Base-by-base conservation (phyloP, 2,113 vertebrate species). In the Phrynosoma blainvillii region DNA sequence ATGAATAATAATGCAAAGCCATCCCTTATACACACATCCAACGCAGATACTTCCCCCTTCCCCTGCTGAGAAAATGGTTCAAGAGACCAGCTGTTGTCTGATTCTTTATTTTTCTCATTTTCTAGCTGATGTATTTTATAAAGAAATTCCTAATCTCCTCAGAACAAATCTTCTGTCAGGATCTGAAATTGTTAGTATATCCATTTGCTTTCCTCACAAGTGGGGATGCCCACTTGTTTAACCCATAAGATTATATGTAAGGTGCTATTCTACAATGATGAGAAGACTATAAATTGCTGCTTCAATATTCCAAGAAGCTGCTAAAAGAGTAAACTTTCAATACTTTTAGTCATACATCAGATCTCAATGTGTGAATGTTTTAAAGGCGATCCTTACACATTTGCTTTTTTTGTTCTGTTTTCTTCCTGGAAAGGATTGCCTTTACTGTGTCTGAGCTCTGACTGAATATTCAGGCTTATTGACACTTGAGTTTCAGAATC, bases 311-410 rank as follows among this genome's bases (percentile, higher is more conserved):
- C 92, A 70, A 71, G 90, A 92, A 93, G 89, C 59, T 92, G 30
- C 81, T 91, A 93, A 81, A 78, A 86, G 79, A 32, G 36, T 66
- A 92, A 84, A 7, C 62, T 70, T 66, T 84, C 87, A 90, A n/a
- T 92, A 92, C 88, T n/a, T 91, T 54, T 92, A 90, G 82, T 36
- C 84, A 77, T 87, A 66, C 85, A 91, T 80, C 87, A 91, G 78
- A 85, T 85, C 83, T 6, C 71, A 88, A 78, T 27, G 86, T 59
- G 20, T 87, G 42, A 27, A 78, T 77, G 77, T 92, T 79, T n/a
- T 92, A 93, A 90, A 89, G 94, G 93, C 78, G 90, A 65, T 23
- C 36, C 80, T 65, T 89, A 94, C 87, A 89, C 89, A 40, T 40
- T 32, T 66, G 54, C 2, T 32, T 7, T 21, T 21, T 84, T 52